These are phyloP conservation scores for Machimus atricapillus DNA, from an alignment of 2,888 invertebrate species.

Conservation along the genomic window DNA sequence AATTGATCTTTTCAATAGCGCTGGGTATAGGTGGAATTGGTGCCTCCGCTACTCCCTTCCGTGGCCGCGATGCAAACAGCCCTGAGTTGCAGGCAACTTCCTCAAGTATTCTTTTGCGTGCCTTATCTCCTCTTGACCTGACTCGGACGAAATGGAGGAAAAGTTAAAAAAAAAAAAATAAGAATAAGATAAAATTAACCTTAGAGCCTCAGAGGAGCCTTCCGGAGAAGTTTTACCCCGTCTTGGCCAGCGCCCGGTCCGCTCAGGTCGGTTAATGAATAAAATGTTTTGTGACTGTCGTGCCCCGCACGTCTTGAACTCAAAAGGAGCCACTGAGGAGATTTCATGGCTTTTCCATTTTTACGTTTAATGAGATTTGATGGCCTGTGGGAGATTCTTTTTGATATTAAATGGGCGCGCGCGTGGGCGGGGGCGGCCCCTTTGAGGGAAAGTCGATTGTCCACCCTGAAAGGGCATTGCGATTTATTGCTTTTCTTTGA, in stretches of 20 bases:
- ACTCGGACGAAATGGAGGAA: not conserved
- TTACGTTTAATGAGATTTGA: constrained; percentile 9
- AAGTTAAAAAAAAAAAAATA: not conserved
- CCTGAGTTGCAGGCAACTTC: not conserved
- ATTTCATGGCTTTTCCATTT: constrained; percentile 11
- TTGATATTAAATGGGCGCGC: not conserved
- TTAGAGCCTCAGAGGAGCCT: not conserved
- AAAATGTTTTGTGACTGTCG: constrained; percentile 10
- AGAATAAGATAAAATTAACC: not conserved
- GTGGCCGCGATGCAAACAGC: not conserved
- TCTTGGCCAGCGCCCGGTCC: not conserved
- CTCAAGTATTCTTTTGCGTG: constrained; percentile 5
- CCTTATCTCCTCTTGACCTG: constrained; percentile 16
- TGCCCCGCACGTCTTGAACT: not conserved
- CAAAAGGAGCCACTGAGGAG: not conserved
- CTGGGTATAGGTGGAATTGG: not conserved
- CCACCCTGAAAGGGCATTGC: not conserved
- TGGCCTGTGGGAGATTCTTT: not conserved
- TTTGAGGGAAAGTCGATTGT: not conserved
- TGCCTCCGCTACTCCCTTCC: not conserved
- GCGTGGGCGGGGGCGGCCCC: not conserved
- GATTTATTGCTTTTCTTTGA: not conserved
- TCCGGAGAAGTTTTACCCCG: not conserved
- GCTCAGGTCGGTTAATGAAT: not conserved
- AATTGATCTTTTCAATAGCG: constrained; percentile 1